A percentile compares a stretch with the other conserved stretches of the same genome.
phyloP scores from a whole-genome alignment of 1,140 invertebrate genomes.

The Gryon sp. region DNA sequence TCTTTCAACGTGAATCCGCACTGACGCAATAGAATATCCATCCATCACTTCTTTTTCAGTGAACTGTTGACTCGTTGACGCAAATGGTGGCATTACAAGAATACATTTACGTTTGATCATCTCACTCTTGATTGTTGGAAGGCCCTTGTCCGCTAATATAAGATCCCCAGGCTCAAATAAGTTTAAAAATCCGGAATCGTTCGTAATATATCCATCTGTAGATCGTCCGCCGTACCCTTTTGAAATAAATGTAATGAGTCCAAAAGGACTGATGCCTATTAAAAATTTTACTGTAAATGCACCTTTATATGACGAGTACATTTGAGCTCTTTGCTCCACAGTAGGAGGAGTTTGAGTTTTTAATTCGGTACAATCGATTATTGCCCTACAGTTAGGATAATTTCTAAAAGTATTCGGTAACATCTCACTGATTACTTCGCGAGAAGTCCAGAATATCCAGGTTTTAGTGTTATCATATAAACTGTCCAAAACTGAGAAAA shows the following conservation, averaged over 20 bases:
- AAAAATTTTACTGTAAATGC: conserved; percentile 62
- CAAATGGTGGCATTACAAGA: conserved; percentile 1
- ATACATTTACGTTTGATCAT: not conserved
- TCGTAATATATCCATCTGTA: conserved; percentile 62
- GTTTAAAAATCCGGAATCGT: conserved; percentile 46
- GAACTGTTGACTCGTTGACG: not conserved
- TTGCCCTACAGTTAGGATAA: conserved; percentile 13
- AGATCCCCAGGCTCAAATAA: conserved; percentile 1
- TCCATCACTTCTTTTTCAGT: not conserved
- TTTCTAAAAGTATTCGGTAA: conserved; percentile 1
- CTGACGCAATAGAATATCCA: conserved; percentile 1
- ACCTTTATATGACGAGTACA: conserved; percentile 20
- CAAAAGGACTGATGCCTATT: conserved; percentile 59
- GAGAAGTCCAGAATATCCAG: conserved; percentile 13
- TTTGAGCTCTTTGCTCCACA: conserved; percentile 4
- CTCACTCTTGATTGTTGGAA: no score
- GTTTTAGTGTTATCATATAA: not conserved
- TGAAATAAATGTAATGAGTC: conserved; percentile 64
- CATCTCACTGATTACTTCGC: not conserved
- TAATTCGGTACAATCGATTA: conserved; percentile 16
- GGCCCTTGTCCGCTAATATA: conserved; percentile 4
- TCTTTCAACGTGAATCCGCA: conserved; percentile 2
- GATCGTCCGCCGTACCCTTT: conserved; percentile 63
- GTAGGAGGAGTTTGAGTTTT: not conserved
- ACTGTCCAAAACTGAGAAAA: conserved; percentile 8